Percentiles rank a stretch among this genome's conserved stretches.
Evolutionary conservation across 2,888 invertebrate genomes (phyloP).

Genomic region (Troilus luridus): DNA sequence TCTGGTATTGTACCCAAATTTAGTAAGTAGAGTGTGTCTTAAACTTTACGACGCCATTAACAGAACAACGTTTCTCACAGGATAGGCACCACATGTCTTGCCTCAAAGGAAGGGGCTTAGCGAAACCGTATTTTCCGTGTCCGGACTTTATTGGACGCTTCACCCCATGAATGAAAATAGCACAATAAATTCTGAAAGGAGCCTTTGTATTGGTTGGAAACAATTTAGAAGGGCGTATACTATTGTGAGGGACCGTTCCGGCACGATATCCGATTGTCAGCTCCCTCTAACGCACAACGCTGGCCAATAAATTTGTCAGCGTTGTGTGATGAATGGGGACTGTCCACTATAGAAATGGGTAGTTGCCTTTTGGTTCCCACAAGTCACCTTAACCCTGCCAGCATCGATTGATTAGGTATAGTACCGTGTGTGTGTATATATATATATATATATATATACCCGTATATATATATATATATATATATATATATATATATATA

Average conservation of each 20-base stretch:
- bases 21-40: not conserved
- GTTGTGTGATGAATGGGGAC: not conserved
- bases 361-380: not conserved
- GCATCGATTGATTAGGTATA: not conserved
- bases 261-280: not conserved
- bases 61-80: not conserved
- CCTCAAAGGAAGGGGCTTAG: not conserved
- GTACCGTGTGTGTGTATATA: too few species aligned
- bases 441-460: too few species aligned
- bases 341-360: not conserved
- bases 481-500: too few species aligned
- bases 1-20: too few species aligned
- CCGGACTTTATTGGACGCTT: not conserved
- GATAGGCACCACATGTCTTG: not conserved
- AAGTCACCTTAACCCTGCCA: not conserved
- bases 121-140: not conserved
- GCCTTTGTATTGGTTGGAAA: not conserved
- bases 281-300: not conserved
- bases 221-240: not conserved
- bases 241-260: not conserved
- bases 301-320: constrained; percentile 15
- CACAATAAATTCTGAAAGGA: not conserved
- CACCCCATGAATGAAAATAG: constrained; percentile 13
- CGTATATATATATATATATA: too few species aligned
- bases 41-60: not conserved